phyloP scores from a whole-genome alignment of 1,140 invertebrate genomes.

The Neodiprion lecontei region DNA sequence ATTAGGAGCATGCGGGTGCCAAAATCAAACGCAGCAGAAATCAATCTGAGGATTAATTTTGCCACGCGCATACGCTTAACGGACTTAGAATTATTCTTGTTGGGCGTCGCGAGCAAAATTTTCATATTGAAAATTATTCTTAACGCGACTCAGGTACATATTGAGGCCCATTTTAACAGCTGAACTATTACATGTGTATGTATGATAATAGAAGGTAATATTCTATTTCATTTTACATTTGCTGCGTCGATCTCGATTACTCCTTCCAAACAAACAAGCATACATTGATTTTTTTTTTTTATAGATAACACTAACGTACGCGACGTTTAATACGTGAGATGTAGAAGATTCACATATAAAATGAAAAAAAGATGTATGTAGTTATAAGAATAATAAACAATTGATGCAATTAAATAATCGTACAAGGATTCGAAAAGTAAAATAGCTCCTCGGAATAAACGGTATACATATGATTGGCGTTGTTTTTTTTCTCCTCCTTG shows the following conservation, averaged over 20 bases:
- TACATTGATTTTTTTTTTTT: neutral
- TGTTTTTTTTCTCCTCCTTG: slow-evolving; percentile 26
- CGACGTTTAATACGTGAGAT: neutral
- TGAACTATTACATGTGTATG: neutral
- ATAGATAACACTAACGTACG: neutral
- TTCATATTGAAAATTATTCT: slow-evolving; percentile 33
- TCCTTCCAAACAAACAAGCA: neutral
- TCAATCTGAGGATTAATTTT: neutral
- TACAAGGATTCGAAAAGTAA: slow-evolving; percentile 36
- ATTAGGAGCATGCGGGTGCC: neutral
- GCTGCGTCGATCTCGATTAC: too few species aligned
- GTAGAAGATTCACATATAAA: neutral
- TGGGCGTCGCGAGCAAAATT: slow-evolving; percentile 45
- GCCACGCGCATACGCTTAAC: neutral
- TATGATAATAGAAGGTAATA: neutral
- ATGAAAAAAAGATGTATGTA: slow-evolving; percentile 24
- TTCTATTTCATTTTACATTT: too few species aligned
- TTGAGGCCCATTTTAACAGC: slow-evolving; percentile 52
- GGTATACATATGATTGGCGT: slow-evolving; percentile 29
- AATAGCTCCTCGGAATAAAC: slow-evolving; percentile 39
- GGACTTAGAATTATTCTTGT: slow-evolving; percentile 43
- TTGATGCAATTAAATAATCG: slow-evolving; percentile 36
- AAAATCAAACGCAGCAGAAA: neutral
- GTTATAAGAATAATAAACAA: slow-evolving; percentile 33
- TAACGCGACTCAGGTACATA: slow-evolving; percentile 57